Evolutionary conservation across 1,140 invertebrate genomes (phyloP).

Genomic region (Solenopsis fugax): DNA sequence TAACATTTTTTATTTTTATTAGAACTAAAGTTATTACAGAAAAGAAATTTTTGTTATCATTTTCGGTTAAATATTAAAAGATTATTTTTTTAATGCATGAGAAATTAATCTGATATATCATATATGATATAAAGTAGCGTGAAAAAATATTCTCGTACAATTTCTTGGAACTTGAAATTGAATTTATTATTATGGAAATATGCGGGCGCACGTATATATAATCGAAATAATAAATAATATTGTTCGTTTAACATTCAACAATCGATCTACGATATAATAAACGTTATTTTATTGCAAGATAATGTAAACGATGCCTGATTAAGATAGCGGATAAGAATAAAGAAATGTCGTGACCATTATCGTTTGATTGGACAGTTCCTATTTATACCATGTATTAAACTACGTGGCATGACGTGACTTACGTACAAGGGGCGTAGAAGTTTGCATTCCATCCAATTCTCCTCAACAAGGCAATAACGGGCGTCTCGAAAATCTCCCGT

Average conservation of each 20-base stretch:
- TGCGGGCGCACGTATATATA: not conserved
- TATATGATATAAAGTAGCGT: not conserved
- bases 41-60: not conserved
- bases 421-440: slow-evolving; percentile 22
- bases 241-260: not conserved
- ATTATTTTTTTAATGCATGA: not conserved
- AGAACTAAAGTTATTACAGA: not conserved
- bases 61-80: slow-evolving; percentile 6
- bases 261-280: not conserved
- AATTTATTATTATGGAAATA: not conserved
- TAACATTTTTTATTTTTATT: not conserved
- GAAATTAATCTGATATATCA: not conserved
- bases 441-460: slow-evolving; percentile 52
- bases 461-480: slow-evolving; percentile 41
- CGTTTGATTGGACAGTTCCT: slow-evolving; percentile 4
- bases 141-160: not conserved
- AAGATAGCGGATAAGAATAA: slow-evolving; percentile 8
- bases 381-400: slow-evolving; percentile 16
- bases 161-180: not conserved
- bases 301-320: not conserved
- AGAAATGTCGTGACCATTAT: slow-evolving; percentile 23
- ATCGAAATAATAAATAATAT: not conserved
- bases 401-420: slow-evolving; percentile 32
- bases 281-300: not conserved
- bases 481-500: slow-evolving; percentile 32